A percentile compares a stretch with the other conserved stretches of the same genome.
Evolutionary conservation across 2,888 invertebrate species (phyloP).

Genomic region (Polydrusus pterygomalis): DNA sequence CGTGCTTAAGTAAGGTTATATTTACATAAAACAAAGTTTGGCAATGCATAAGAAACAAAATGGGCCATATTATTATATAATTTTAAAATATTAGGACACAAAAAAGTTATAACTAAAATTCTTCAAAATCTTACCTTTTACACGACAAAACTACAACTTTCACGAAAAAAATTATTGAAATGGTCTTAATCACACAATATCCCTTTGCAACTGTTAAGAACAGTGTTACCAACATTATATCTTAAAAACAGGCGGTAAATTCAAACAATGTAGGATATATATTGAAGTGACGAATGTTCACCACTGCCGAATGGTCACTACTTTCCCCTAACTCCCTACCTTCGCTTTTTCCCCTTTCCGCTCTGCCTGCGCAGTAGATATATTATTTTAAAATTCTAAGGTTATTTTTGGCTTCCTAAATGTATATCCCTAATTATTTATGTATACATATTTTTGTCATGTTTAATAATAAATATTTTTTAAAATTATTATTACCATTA

Average conservation of each 20-base stretch:
- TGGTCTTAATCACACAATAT: too few species aligned
- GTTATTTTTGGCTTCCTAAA: too few species aligned
- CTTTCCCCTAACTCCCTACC: constrained; percentile 1
- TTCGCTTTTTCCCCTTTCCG: too few species aligned
- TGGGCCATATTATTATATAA: not conserved
- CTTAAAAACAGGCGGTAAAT: constrained; percentile 3
- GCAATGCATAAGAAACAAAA: not conserved
- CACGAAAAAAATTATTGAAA: not conserved
- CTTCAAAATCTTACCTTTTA: not conserved
- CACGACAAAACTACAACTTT: not conserved
- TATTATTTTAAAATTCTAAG: too few species aligned
- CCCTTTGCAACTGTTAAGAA: not conserved
- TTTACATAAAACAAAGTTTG: not conserved
- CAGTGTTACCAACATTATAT: not conserved
- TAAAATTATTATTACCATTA: too few species aligned
- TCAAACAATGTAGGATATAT: not conserved
- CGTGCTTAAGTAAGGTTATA: too few species aligned
- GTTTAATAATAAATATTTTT: too few species aligned
- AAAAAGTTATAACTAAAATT: not conserved
- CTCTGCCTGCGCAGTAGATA: too few species aligned
- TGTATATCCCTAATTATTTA: too few species aligned
- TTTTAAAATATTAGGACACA: not conserved
- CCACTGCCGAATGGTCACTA: not conserved
- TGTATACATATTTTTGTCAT: too few species aligned
- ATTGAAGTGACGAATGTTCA: not conserved